phyloP scores from a whole-genome alignment of 2,888 invertebrate species.

The Synergus umbraculus region DNA sequence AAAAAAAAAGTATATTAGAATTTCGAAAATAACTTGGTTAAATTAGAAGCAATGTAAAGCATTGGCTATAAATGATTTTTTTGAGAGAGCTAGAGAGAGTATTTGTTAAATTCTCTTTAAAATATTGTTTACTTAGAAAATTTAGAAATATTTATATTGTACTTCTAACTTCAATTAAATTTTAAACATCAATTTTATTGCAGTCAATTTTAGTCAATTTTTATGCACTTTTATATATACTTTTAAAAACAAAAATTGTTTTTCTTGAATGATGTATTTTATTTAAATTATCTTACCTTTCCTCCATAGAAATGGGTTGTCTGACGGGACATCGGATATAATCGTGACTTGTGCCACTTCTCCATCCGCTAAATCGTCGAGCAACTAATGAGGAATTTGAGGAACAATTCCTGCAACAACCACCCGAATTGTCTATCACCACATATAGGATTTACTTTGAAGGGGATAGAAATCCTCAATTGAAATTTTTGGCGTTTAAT shows the following conservation, averaged over 20 bases:
- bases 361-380: conserved; percentile 71
- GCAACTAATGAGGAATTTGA: conserved; percentile 62
- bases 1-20: neutral
- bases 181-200: too few relatives aligned
- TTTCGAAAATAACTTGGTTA: neutral
- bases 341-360: conserved; percentile 70
- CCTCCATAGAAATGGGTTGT: conserved; percentile 73
- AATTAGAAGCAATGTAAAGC: too few relatives aligned
- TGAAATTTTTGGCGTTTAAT: neutral
- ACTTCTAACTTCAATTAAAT: too few relatives aligned
- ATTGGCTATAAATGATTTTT: neutral
- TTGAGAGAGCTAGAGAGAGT: neutral
- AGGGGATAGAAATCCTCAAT: neutral
- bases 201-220: neutral
- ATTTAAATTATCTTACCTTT: conserved; percentile 65
- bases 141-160: too few relatives aligned
- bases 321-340: conserved; percentile 73
- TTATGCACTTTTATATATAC: neutral
- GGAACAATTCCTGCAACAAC: conserved; percentile 12
- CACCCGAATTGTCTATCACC: neutral
- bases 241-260: neutral
- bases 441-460: neutral
- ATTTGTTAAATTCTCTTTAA: too few relatives aligned
- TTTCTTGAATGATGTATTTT: neutral
- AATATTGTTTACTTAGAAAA: too few relatives aligned